Evolutionary conservation across 2,888 invertebrate genomes (phyloP).

Genomic region (Noctua janthe): DNA sequence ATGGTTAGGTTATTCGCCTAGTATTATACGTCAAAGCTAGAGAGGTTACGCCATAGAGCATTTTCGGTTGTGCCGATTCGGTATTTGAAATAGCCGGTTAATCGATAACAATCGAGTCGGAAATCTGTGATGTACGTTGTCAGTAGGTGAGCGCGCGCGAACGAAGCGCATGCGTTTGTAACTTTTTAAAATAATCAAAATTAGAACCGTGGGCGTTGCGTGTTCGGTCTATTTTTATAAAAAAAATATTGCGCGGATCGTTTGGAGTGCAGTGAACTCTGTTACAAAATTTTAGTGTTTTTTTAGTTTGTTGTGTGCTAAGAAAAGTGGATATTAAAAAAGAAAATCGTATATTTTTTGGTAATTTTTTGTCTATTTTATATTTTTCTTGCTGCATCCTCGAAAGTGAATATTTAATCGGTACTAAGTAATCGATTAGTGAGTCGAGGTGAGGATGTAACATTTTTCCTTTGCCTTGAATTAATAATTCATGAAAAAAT

Average conservation of each 20-base stretch:
- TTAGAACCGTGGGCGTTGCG: conserved; percentile 75
- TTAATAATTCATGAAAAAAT: conserved; percentile 40
- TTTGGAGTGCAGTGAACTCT: conserved; percentile 86
- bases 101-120: conserved; percentile 70
- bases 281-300: conserved; percentile 68
- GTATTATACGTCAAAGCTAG: conserved; percentile 46
- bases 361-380: conserved; percentile 35
- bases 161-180: conserved; percentile 77
- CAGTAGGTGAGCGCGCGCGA: conserved; percentile 81
- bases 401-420: conserved; percentile 40
- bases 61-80: conserved; percentile 29
- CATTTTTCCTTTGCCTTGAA: conserved; percentile 61
- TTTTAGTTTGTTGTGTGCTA: conserved; percentile 54
- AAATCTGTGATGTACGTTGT: conserved; percentile 72
- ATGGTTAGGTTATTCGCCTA: conserved; percentile 31
- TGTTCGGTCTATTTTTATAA: conserved; percentile 79
- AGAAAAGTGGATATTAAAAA: conserved; percentile 63
- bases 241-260: conserved; percentile 70
- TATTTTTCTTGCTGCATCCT: conserved; percentile 14
- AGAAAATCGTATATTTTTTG: conserved; percentile 27
- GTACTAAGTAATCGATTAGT: conserved; percentile 34
- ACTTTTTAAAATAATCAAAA: conserved; percentile 71
- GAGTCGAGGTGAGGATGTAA: conserved; percentile 60
- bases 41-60: conserved; percentile 13
- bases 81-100: conserved; percentile 73